phyloP scores from a whole-genome alignment of 2,888 invertebrate genomes.

The Morinoia aosen region DNA sequence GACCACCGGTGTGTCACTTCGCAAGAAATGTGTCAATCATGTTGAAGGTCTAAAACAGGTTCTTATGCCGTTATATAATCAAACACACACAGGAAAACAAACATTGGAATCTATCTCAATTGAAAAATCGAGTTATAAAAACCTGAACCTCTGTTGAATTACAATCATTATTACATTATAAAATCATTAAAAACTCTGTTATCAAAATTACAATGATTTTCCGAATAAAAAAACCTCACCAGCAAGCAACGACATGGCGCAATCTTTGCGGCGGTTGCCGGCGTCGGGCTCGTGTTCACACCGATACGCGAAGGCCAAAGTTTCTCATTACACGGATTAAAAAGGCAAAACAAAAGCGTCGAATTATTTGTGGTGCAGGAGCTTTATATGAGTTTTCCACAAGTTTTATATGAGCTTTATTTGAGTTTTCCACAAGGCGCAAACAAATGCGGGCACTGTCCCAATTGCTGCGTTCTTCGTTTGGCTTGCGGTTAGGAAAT shows the following conservation, averaged over 20 bases:
- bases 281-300: too few relatives aligned
- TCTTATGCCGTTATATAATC: too few relatives aligned
- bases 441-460: background rate
- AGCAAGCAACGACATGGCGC: background rate
- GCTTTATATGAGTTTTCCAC: background rate
- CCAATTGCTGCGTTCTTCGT: background rate
- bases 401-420: background rate
- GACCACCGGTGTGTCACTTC: too few relatives aligned
- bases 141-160: background rate
- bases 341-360: background rate
- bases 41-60: too few relatives aligned
- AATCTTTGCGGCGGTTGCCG: background rate
- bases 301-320: too few relatives aligned
- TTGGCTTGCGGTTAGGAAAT: background rate
- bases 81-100: too few relatives aligned
- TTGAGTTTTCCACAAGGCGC: background rate
- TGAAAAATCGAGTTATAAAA: too few relatives aligned
- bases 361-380: conserved; percentile 2
- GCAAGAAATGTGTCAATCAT: too few relatives aligned
- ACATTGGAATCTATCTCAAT: too few relatives aligned
- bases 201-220: background rate
- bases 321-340: background rate
- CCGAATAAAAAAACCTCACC: background rate
- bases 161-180: too few relatives aligned
- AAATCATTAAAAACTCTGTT: too few relatives aligned